phyloP scores from a whole-genome alignment of 53 echinoderm and acorn worm species.

The Echinometra lucunter region DNA sequence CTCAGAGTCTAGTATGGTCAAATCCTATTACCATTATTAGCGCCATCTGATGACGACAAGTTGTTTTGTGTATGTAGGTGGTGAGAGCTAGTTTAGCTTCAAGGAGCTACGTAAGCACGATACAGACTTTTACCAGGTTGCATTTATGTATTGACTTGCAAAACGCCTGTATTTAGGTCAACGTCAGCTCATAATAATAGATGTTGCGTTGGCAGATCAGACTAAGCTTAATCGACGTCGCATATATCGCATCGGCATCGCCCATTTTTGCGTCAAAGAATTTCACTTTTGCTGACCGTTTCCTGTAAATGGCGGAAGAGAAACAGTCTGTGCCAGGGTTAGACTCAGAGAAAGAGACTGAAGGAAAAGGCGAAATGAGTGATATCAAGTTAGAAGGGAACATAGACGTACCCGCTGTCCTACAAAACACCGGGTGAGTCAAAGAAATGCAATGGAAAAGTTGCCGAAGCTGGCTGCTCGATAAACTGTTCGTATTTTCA shows the following conservation, averaged over 20 bases:
- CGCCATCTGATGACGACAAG: neutral
- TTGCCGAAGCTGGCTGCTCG: too few relatives aligned
- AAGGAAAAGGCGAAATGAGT: constrained; percentile 27
- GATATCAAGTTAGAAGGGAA: constrained; percentile 60
- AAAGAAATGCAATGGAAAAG: too few relatives aligned
- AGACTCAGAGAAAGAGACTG: constrained; percentile 14
- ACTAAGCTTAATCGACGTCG: too few relatives aligned
- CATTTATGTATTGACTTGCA: neutral
- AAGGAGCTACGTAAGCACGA: neutral
- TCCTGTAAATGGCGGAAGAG: constrained; percentile 63
- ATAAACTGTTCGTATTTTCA: too few relatives aligned
- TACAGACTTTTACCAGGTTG: neutral
- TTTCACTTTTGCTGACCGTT: neutral
- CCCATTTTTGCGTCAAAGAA: neutral
- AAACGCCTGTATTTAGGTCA: neutral
- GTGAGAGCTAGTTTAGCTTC: neutral
- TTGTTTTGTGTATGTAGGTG: neutral
- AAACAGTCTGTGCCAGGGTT: neutral
- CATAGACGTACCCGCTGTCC: constrained; percentile 54
- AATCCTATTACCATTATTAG: too few relatives aligned
- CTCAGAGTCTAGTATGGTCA: too few relatives aligned
- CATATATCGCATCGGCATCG: neutral
- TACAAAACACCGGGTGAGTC: constrained; percentile 63
- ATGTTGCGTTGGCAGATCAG: constrained; percentile 52
- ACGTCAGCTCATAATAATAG: neutral